These are phyloP conservation scores for Drosophila longiperda DNA, from an alignment of 2,888 invertebrate species.

Conservation along the genomic window DNA sequence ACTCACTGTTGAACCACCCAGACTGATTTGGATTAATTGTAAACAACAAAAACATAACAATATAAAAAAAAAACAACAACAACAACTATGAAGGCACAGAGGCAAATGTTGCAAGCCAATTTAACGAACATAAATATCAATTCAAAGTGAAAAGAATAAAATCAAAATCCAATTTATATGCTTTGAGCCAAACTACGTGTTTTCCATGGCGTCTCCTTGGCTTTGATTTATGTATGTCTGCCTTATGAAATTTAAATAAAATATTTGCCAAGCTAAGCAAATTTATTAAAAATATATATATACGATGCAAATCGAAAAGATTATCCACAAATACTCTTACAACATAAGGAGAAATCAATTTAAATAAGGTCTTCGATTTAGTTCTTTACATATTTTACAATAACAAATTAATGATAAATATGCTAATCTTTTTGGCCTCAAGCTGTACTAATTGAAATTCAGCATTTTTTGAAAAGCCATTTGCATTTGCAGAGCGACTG, in stretches of 20 bases:
- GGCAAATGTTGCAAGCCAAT: constrained; percentile 68
- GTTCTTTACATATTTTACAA: background rate
- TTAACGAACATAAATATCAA: constrained; percentile 68
- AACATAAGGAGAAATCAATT: background rate
- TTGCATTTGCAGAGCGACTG: background rate
- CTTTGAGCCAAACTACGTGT: constrained; percentile 10
- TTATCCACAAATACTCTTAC: constrained; percentile 16
- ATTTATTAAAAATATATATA: constrained; percentile 65
- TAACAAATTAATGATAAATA: background rate
- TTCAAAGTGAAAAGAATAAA: constrained; percentile 37
- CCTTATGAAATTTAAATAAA: constrained; percentile 49
- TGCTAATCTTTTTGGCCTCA: background rate
- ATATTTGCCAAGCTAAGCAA: constrained; percentile 66
- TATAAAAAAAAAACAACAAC: background rate
- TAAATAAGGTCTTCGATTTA: background rate
- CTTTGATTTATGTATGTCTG: constrained; percentile 65
- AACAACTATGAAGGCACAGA: constrained; percentile 23
- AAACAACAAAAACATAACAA: constrained; percentile 18
- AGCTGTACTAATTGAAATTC: background rate
- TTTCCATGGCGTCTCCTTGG: constrained; percentile 8
- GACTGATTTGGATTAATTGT: constrained; percentile 45
- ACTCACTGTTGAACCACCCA: constrained; percentile 3
- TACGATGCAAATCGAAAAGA: background rate
- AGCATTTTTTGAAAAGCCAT: background rate
- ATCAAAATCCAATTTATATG: constrained; percentile 35